These are phyloP conservation scores for Toxostoma redivivum DNA, from an alignment of 2,113 vertebrate species.

Conservation along the genomic window DNA sequence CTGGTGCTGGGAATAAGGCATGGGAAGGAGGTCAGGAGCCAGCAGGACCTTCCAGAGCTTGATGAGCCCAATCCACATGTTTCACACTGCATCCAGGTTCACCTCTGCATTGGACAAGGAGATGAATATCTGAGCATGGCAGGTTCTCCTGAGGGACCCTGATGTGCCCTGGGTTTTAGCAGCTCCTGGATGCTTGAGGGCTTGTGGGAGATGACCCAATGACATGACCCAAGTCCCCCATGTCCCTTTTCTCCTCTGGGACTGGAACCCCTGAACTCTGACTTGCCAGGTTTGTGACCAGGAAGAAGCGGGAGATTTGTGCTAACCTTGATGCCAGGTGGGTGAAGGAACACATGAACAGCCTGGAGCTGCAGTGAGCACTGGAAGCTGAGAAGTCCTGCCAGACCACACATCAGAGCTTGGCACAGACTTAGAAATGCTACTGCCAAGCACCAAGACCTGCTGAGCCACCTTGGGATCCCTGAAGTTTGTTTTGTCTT, in stretches of 20 bases:
- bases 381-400: background rate
- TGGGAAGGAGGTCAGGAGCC: background rate
- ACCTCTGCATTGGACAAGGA: background rate
- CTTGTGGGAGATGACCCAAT: background rate
- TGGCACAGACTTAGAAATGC: background rate
- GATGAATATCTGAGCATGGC: background rate
- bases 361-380: slow-evolving; percentile 31
- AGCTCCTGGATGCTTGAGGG: background rate
- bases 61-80: background rate
- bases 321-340: background rate
- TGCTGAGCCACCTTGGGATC: background rate
- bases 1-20: background rate
- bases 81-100: background rate
- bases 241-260: fast-evolving
- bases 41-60: background rate
- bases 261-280: background rate
- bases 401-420: background rate
- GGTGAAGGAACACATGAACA: slow-evolving; percentile 16
- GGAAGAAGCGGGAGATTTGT: slow-evolving; percentile 10
- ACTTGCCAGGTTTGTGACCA: slow-evolving; percentile 38
- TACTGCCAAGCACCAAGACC: background rate
- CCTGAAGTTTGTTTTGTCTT: background rate
- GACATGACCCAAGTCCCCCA: background rate
- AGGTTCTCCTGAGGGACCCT: background rate
- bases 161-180: background rate